Percentiles rank a stretch among this genome's conserved stretches.
phyloP scores from a whole-genome alignment of 2,113 vertebrate genomes.

The Actenoides hombroni region DNA sequence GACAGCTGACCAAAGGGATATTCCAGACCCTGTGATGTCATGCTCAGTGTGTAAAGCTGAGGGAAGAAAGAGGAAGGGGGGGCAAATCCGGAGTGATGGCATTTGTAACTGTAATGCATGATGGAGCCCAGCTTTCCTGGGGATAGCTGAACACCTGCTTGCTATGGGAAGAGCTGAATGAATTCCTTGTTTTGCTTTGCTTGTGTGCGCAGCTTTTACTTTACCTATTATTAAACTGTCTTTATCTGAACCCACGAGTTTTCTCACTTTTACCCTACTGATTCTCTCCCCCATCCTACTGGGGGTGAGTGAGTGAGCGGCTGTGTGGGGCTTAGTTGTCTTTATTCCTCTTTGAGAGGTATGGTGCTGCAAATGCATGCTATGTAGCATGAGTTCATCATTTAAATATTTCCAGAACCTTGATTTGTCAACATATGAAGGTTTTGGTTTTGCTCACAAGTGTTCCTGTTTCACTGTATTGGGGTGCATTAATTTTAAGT shows the following conservation, averaged over 20 bases:
- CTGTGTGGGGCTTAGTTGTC: neutral
- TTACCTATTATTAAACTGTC: neutral
- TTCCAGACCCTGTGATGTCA: neutral
- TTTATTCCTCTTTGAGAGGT: neutral
- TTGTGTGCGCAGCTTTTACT: too few species aligned
- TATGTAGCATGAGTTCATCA: rapidly evolving
- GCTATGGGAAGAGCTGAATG: neutral
- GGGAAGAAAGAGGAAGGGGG: neutral
- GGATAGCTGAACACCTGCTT: neutral
- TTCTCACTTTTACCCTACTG: neutral
- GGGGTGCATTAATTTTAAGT: neutral
- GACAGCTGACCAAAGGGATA: neutral
- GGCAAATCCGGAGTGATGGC: neutral
- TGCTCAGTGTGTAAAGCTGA: neutral
- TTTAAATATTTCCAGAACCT: neutral
- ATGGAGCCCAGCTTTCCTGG: neutral
- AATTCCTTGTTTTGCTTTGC: neutral
- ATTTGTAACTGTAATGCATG: neutral
- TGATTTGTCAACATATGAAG: neutral
- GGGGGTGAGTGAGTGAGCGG: neutral
- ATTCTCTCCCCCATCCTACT: too few species aligned
- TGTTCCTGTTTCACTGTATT: neutral
- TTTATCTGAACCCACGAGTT: neutral
- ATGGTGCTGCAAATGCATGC: neutral
- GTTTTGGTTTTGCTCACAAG: neutral